Percentiles rank a stretch among this genome's conserved stretches.
Conservation (phyloP, 2,797 vertebrate genomes). For the Chaetodon trifasciatus region DNA sequence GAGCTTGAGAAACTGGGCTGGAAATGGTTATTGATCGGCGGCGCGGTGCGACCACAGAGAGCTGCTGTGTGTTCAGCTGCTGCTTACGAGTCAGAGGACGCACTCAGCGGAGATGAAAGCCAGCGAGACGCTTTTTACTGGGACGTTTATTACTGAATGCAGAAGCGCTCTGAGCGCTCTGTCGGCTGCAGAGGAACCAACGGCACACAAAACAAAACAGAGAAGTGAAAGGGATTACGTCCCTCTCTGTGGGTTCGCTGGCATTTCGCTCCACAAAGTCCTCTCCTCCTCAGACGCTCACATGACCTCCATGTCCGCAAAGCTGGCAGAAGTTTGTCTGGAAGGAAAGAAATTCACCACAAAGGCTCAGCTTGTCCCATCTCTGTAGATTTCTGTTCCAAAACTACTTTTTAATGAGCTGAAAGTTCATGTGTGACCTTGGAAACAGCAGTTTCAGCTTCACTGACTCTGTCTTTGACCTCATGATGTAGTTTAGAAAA, state of each 20-base stretch:
- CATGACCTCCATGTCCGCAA: slow-evolving; percentile 49
- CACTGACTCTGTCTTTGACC: not conserved
- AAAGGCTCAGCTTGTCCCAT: not conserved
- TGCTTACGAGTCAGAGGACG: slow-evolving; percentile 66
- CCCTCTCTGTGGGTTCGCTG: slow-evolving; percentile 47
- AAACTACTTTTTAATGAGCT: not conserved
- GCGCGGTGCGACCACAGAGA: slow-evolving; percentile 48
- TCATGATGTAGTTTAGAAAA: no score
- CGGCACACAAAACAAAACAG: slow-evolving; percentile 44
- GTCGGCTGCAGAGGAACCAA: slow-evolving; percentile 40
- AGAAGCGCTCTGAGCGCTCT: slow-evolving; percentile 24
- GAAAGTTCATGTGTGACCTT: not conserved
- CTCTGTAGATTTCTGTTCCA: not conserved
- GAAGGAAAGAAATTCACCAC: not conserved
- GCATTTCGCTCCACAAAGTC: slow-evolving; percentile 56
- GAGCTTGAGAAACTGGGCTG: slow-evolving; percentile 63
- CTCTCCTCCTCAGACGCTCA: slow-evolving; percentile 40
- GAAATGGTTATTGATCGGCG: slow-evolving; percentile 72
- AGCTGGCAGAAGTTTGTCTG: slow-evolving; percentile 11
- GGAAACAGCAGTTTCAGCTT: not conserved
- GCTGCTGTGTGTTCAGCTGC: slow-evolving; percentile 66
- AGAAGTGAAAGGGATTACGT: slow-evolving; percentile 49
- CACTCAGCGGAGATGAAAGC: slow-evolving; percentile 63
- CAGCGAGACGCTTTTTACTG: slow-evolving; percentile 28
- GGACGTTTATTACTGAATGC: slow-evolving; percentile 48